Evolutionary conservation across 2,888 invertebrate species (phyloP).

Genomic region (Apamea crenata): DNA sequence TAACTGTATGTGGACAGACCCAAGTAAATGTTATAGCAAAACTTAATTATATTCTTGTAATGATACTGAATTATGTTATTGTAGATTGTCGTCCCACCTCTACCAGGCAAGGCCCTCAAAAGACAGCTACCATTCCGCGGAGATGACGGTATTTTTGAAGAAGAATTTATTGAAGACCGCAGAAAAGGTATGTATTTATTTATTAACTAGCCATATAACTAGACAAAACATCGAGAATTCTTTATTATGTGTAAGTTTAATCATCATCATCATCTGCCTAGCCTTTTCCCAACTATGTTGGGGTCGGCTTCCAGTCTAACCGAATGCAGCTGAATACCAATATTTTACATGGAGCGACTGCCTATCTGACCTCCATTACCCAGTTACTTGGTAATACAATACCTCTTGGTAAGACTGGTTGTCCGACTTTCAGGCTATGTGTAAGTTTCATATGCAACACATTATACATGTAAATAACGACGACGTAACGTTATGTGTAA

Average conservation of each 20-base stretch:
- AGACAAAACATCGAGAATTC: not conserved
- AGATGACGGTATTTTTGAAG: conserved; percentile 99
- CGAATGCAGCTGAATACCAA: too few species aligned
- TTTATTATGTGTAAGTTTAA: not conserved
- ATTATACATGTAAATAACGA: too few species aligned
- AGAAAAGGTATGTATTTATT: conserved; percentile 92
- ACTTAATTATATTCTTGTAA: not conserved
- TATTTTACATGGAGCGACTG: too few species aligned
- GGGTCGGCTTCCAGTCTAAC: too few species aligned
- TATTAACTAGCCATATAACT: not conserved
- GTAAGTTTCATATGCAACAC: not conserved
- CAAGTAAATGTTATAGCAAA: not conserved
- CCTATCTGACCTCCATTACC: too few species aligned
- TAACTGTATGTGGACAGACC: not conserved
- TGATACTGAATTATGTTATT: conserved; percentile 43
- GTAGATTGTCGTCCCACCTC: conserved; percentile 99
- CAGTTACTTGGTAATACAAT: too few species aligned
- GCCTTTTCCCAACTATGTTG: too few species aligned
- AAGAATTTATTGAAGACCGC: conserved; percentile 99
- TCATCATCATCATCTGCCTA: too few species aligned
- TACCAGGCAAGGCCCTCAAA: conserved; percentile 99
- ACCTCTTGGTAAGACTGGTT: too few species aligned
- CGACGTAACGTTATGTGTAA: too few species aligned
- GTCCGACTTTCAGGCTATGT: too few species aligned
- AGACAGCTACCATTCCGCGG: conserved; percentile 99